Evolutionary conservation across 2,888 invertebrate species (phyloP).

Genomic region (Agapostemon virescens): DNA sequence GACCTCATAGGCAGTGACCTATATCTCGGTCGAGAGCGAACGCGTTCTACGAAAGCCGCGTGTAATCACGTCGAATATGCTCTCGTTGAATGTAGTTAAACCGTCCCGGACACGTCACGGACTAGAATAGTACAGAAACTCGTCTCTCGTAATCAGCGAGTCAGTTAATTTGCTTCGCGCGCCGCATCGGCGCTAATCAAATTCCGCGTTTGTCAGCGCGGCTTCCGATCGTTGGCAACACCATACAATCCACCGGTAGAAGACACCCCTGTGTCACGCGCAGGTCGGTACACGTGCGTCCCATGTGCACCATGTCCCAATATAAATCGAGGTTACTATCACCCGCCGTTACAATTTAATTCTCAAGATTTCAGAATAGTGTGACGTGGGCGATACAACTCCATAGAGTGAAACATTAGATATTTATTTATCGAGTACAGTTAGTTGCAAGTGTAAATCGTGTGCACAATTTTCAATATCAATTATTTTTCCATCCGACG

Average conservation of each 20-base stretch:
- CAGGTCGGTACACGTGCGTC: neutral
- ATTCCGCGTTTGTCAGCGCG: conserved; percentile 15
- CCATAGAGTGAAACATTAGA: no score
- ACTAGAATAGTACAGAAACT: conserved; percentile 73
- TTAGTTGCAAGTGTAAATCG: no score
- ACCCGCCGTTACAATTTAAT: no score
- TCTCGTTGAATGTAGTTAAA: conserved; percentile 65
- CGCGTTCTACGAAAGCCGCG: conserved; percentile 60
- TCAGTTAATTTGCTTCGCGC: conserved; percentile 27
- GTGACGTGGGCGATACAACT: no score
- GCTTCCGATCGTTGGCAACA: neutral
- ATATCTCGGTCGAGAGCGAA: conserved; percentile 57
- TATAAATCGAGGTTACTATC: no score
- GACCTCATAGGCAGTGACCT: conserved; percentile 68
- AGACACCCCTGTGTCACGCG: neutral
- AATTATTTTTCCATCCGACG: no score
- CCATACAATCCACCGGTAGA: neutral
- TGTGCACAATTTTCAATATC: no score
- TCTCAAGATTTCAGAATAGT: no score
- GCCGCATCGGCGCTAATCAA: conserved; percentile 40
- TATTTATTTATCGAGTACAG: no score
- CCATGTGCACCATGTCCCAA: neutral
- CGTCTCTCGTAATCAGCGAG: conserved; percentile 40
- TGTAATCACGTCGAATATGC: conserved; percentile 68
- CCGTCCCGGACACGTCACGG: conserved; percentile 66